Evolutionary conservation across 2,888 invertebrate genomes (phyloP).

Genomic region (Napeogenes inachia): DNA sequence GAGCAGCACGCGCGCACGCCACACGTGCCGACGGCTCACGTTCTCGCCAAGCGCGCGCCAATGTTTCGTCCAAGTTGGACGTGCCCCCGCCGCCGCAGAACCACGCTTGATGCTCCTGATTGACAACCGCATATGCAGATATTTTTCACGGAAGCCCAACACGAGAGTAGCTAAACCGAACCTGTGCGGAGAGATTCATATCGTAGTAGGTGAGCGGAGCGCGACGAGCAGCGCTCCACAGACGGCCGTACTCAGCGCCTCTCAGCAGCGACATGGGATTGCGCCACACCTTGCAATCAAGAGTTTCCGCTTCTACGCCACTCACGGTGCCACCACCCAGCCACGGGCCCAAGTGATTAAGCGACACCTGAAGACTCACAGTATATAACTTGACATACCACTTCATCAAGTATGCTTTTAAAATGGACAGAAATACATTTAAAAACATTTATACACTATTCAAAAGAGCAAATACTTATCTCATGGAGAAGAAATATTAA

Average conservation of each 20-base stretch:
- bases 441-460: no score
- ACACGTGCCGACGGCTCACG: constrained; percentile 93
- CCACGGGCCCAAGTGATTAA: constrained; percentile 96
- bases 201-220: constrained; percentile 99
- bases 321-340: constrained; percentile 90
- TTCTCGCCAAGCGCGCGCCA: constrained; percentile 98
- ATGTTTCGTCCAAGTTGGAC: constrained; percentile 61
- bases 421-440: no score
- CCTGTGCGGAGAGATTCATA: constrained; percentile 98
- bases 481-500: no score
- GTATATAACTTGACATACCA: not conserved
- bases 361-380: constrained; percentile 79
- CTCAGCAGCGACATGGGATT: constrained; percentile 97
- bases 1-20: constrained; percentile 38
- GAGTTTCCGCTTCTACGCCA: constrained; percentile 90
- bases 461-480: no score
- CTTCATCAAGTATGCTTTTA: no score
- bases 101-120: constrained; percentile 87
- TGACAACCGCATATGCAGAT: not conserved
- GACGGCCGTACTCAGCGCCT: constrained; percentile 97
- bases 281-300: constrained; percentile 91
- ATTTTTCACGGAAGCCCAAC: no score
- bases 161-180: not conserved
- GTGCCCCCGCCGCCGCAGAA: constrained; percentile 42
- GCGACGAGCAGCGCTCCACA: constrained; percentile 92